Percentiles rank a stretch among this genome's conserved stretches.
phyloP scores from a whole-genome alignment of 1,140 invertebrate species.

The Alviniconcha marisindica region DNA sequence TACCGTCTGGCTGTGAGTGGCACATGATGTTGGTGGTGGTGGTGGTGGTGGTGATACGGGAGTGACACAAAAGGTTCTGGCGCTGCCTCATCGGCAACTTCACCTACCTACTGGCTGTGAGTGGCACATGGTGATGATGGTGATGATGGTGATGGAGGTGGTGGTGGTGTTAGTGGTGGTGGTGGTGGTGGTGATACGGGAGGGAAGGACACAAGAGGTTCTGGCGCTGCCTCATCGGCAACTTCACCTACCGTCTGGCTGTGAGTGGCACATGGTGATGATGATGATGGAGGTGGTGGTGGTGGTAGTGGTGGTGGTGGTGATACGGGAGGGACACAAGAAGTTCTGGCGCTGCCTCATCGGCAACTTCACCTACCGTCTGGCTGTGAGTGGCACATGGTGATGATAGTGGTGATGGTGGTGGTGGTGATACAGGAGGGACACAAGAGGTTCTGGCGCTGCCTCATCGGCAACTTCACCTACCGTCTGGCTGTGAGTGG shows the following conservation, averaged over 20 bases:
- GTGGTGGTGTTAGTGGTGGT: no score
- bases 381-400: constrained; percentile 14
- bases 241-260: constrained; percentile 66
- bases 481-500: constrained; percentile 56
- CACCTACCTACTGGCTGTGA: no score
- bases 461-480: constrained; percentile 62
- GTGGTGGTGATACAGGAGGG: neutral
- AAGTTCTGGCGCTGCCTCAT: constrained; percentile 65
- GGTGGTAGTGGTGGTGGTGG: neutral
- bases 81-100: no score
- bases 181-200: no score
- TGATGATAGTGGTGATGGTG: neutral
- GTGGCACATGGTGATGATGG: no score
- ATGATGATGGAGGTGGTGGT: neutral
- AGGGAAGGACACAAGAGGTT: constrained; percentile 61
- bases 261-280: neutral
- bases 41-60: no score
- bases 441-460: constrained; percentile 54
- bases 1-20: constrained; percentile 58
- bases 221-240: constrained; percentile 63
- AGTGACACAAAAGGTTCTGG: no score
- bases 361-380: constrained; percentile 69
- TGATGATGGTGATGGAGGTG: no score
- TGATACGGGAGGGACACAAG: constrained; percentile 18
- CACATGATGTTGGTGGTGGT: no score